Evolutionary conservation across 2,113 vertebrate species (phyloP).

Genomic region (Okapia johnstoni): DNA sequence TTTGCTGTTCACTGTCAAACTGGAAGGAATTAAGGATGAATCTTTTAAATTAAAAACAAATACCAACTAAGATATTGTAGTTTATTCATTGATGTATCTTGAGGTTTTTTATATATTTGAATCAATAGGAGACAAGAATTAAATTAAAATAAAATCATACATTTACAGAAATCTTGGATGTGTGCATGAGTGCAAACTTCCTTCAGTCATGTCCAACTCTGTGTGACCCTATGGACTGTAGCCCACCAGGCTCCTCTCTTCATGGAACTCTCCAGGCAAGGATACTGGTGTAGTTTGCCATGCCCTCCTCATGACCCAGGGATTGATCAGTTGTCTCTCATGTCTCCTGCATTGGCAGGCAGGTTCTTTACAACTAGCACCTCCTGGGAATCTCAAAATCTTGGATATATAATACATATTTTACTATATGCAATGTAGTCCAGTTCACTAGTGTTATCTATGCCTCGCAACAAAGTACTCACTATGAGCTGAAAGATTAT

Average conservation of each 20-base stretch:
- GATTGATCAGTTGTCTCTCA: not conserved
- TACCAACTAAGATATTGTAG: not conserved
- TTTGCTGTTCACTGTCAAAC: not conserved
- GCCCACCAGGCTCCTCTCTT: not conserved
- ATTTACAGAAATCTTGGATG: not conserved
- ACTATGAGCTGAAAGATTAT: not conserved
- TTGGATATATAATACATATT: not conserved
- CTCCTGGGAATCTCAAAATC: not conserved
- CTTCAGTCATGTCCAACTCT: not conserved
- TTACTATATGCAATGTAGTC: not conserved
- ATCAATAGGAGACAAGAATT: not conserved
- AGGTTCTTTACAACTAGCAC: not conserved
- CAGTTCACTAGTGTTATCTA: not conserved
- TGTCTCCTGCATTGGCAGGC: not conserved
- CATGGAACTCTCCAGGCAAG: not conserved
- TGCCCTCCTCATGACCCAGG: not conserved
- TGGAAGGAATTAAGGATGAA: not conserved
- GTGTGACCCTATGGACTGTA: not conserved
- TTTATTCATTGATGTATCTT: not conserved
- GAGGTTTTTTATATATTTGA: not conserved
- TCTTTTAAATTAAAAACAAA: slow-evolving; percentile 46
- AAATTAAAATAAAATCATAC: not conserved
- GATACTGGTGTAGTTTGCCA: not conserved
- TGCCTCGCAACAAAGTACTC: not conserved
- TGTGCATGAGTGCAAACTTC: not conserved